Conservation (phyloP, 2,888 invertebrate genomes). For the Keiferia lycopersicella region DNA sequence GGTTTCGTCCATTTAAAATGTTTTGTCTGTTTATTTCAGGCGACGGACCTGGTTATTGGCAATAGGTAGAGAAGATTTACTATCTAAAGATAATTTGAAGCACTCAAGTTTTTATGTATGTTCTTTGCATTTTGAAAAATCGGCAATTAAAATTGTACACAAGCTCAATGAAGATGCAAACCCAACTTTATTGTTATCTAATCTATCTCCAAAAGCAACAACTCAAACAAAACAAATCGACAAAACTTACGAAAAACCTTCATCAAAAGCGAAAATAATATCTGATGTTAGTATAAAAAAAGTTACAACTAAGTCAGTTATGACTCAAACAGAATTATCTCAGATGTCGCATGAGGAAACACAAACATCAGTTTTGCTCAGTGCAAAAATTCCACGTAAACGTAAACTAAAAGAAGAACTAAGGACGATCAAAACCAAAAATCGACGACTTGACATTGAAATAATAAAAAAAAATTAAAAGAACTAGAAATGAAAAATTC, state of each 20-base stretch:
- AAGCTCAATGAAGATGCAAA: conserved; percentile 29
- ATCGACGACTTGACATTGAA: conserved; percentile 19
- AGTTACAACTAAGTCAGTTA: conserved; percentile 5
- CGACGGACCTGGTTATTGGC: conserved; percentile 31
- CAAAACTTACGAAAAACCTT: conserved; percentile 9
- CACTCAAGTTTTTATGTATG: conserved; percentile 27
- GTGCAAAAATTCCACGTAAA: conserved; percentile 24
- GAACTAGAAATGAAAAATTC: conserved; percentile 27
- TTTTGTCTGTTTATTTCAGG: conserved; percentile 29
- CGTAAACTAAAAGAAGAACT: conserved; percentile 27
- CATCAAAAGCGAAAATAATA: conserved; percentile 1
- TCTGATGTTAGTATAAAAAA: background rate
- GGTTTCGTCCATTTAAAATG: too few species aligned
- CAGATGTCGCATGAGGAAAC: conserved; percentile 22
- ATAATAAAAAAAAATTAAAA: conserved; percentile 23
- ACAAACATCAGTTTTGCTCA: conserved; percentile 24
- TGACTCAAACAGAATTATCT: conserved; percentile 24
- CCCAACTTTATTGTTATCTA: conserved; percentile 22
- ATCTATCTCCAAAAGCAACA: conserved; percentile 17
- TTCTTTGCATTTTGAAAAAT: conserved; percentile 31
- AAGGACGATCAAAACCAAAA: conserved; percentile 24
- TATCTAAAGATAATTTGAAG: conserved; percentile 28
- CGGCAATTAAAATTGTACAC: conserved; percentile 28
- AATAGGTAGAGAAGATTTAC: conserved; percentile 31
- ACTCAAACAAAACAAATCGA: conserved; percentile 10